Evolutionary conservation across 2,113 vertebrate genomes (phyloP).

Genomic region (Anoura caudifer): DNA sequence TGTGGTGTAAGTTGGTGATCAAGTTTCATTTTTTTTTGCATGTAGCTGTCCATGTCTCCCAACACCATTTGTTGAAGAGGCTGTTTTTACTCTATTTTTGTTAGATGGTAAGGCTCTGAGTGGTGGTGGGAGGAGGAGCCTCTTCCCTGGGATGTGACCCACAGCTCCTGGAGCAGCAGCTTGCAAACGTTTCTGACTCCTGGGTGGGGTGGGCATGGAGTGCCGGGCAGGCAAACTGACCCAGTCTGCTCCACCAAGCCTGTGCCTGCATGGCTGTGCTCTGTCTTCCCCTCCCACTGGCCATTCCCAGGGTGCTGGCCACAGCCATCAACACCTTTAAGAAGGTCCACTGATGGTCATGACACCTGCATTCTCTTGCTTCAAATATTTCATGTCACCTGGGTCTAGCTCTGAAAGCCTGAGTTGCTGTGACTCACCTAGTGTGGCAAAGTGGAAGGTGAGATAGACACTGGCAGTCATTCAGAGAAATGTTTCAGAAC

Average conservation of each 20-base stretch:
- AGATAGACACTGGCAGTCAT: not conserved
- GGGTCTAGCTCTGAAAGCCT: not conserved
- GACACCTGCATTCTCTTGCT: not conserved
- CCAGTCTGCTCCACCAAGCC: not conserved
- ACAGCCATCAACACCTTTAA: not conserved
- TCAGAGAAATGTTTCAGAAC: not conserved
- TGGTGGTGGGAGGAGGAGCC: not conserved
- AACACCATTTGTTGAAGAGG: no score
- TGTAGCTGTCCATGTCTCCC: no score
- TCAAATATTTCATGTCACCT: not conserved
- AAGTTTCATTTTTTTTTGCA: no score
- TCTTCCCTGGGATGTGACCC: not conserved
- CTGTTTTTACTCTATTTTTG: not conserved
- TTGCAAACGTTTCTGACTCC: not conserved
- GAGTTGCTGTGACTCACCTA: not conserved
- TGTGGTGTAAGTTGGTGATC: no score
- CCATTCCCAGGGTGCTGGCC: not conserved
- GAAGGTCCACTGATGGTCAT: not conserved
- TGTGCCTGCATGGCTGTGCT: not conserved
- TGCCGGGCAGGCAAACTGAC: no score
- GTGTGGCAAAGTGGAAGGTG: not conserved
- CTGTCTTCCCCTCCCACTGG: not conserved
- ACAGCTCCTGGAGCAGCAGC: fast-evolving
- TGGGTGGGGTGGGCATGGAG: no score
- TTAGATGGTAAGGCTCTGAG: not conserved